phyloP scores from a whole-genome alignment of 2,888 invertebrate genomes.

The Trilocha varians region DNA sequence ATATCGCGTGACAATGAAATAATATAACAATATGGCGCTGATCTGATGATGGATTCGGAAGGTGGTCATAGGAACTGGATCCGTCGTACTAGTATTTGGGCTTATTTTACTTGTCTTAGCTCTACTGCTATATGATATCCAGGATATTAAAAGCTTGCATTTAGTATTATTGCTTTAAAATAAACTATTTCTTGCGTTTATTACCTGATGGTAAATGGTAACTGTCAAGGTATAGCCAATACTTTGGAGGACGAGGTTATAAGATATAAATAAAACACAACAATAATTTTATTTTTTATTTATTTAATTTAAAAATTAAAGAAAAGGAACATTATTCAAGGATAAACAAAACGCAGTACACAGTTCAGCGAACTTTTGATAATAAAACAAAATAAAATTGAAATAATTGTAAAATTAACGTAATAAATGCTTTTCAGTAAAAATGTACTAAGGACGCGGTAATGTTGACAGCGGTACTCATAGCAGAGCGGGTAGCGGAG shows the following conservation, averaged over 20 bases:
- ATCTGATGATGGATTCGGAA: too few relatives aligned
- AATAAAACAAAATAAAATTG: constrained; percentile 8
- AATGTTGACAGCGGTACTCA: constrained; percentile 13
- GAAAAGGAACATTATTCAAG: constrained; percentile 34
- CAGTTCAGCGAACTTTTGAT: not conserved
- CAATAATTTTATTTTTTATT: constrained; percentile 16
- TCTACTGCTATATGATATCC: too few relatives aligned
- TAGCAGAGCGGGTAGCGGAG: not conserved
- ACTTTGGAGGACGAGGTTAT: constrained; percentile 9
- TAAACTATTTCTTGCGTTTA: too few relatives aligned
- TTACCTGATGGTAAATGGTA: not conserved
- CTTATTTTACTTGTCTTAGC: too few relatives aligned
- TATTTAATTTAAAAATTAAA: constrained; percentile 35
- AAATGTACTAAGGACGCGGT: constrained; percentile 15
- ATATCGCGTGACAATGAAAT: too few relatives aligned
- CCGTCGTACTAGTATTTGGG: too few relatives aligned
- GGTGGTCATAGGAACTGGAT: too few relatives aligned
- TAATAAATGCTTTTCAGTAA: constrained; percentile 32
- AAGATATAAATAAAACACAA: constrained; percentile 8
- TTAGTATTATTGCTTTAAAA: too few relatives aligned
- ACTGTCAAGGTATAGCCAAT: not conserved
- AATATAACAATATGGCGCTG: too few relatives aligned
- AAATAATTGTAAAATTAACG: constrained; percentile 20
- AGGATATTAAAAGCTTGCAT: too few relatives aligned
- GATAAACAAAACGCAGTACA: not conserved